These are phyloP conservation scores for Isoperla grammatica DNA, from an alignment of 2,888 invertebrate genomes.

Conservation along the genomic window DNA sequence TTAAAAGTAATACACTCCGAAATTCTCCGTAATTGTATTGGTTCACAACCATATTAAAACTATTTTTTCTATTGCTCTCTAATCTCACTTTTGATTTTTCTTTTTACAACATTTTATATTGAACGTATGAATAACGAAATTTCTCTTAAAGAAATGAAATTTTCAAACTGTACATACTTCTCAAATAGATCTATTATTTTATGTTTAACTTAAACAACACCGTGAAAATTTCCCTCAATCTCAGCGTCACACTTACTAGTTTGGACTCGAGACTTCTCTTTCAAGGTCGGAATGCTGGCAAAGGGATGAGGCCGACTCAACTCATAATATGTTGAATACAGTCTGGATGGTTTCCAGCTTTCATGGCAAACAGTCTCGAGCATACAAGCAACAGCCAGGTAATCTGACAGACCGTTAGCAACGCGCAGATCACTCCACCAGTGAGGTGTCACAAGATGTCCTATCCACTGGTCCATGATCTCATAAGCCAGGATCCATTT, in stretches of 20 bases:
- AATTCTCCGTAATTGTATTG: too few relatives aligned
- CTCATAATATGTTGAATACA: slow-evolving; percentile 33
- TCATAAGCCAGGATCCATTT: slow-evolving; percentile 48
- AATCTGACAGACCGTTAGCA: slow-evolving; percentile 61
- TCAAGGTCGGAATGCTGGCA: slow-evolving; percentile 20
- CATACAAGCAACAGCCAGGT: slow-evolving; percentile 7
- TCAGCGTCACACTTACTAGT: slow-evolving; percentile 17
- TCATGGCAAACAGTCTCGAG: not conserved
- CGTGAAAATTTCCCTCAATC: too few relatives aligned
- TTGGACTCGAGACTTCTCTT: slow-evolving; percentile 18
- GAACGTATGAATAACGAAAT: too few relatives aligned
- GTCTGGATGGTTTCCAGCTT: slow-evolving; percentile 19
- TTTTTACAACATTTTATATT: too few relatives aligned
- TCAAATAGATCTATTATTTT: too few relatives aligned
- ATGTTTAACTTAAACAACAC: too few relatives aligned
- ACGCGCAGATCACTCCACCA: slow-evolving; percentile 74
- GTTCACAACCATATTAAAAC: not conserved
- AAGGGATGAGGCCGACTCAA: slow-evolving; percentile 34
- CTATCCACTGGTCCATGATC: slow-evolving; percentile 74
- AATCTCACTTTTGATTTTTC: too few relatives aligned
- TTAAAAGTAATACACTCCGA: too few relatives aligned
- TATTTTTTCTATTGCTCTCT: too few relatives aligned
- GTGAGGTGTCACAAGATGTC: slow-evolving; percentile 65
- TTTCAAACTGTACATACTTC: too few relatives aligned
- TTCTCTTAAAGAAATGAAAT: too few relatives aligned